Evolutionary conservation across 2,113 vertebrate species (phyloP).

Genomic region (Romanogobio albipinnatus): DNA sequence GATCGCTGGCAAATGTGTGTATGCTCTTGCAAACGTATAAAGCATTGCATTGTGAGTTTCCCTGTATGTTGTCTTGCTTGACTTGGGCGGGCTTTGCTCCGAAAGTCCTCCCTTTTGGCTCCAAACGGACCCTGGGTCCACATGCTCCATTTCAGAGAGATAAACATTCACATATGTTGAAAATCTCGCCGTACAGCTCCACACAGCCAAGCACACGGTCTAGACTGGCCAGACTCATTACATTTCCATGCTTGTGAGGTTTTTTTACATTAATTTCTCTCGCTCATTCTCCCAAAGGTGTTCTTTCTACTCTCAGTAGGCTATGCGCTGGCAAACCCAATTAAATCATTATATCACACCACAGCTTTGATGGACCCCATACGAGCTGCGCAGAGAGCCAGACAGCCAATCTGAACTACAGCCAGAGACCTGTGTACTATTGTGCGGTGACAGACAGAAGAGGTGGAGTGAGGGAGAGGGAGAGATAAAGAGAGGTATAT

Average conservation of each 20-base stretch:
- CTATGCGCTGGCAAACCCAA: slow-evolving; percentile 55
- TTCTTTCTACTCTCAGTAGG: slow-evolving; percentile 50
- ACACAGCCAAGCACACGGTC: slow-evolving; percentile 59
- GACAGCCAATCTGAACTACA: slow-evolving; percentile 8
- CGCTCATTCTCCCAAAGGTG: slow-evolving; percentile 47
- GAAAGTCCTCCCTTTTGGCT: slow-evolving; percentile 62
- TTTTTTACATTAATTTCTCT: slow-evolving; percentile 54
- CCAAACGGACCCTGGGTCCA: slow-evolving; percentile 56
- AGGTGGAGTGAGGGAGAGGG: slow-evolving; percentile 2
- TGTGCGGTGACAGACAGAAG: background rate
- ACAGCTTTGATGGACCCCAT: slow-evolving; percentile 36
- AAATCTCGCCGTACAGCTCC: slow-evolving; percentile 57
- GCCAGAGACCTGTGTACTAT: background rate
- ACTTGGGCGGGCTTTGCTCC: background rate
- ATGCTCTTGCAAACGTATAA: slow-evolving; percentile 3
- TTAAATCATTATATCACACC: slow-evolving; percentile 62
- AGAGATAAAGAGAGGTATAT: slow-evolving; percentile 3
- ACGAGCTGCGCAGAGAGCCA: background rate
- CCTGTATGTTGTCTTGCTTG: slow-evolving; percentile 22
- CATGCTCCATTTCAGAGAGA: slow-evolving; percentile 69
- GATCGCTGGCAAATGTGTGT: background rate
- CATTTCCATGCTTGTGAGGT: slow-evolving; percentile 59
- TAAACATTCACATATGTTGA: slow-evolving; percentile 75
- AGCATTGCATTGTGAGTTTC: slow-evolving; percentile 50
- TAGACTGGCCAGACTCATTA: slow-evolving; percentile 65